Percentiles rank a stretch among this genome's conserved stretches.
Conservation (phyloP, 2,797 vertebrate genomes). For the Ispidina picta region DNA sequence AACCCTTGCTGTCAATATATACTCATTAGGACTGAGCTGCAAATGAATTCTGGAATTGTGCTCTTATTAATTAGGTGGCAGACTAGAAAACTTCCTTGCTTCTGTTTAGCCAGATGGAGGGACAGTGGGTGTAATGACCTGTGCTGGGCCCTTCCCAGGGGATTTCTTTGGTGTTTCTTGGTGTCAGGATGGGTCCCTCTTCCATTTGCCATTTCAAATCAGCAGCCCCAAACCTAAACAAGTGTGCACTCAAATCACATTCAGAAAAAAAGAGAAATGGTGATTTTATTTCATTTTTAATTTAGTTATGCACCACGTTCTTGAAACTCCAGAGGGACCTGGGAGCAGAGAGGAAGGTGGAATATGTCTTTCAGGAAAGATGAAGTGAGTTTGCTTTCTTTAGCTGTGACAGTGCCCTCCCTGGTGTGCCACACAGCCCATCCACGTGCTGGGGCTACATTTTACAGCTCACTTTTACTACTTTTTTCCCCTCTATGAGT, state of each 20-base stretch:
- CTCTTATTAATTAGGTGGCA: conserved; percentile 76
- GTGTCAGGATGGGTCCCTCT: conserved; percentile 5
- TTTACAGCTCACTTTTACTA: background rate
- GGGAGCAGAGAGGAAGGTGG: background rate
- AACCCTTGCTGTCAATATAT: conserved; percentile 72
- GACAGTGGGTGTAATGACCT: conserved; percentile 43
- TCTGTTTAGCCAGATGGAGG: conserved; percentile 61
- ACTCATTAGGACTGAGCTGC: conserved; percentile 72
- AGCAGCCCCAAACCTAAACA: conserved; percentile 35
- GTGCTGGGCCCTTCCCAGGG: conserved; percentile 43
- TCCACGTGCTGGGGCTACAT: background rate
- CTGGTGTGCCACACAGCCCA: background rate
- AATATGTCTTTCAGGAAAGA: conserved; percentile 7
- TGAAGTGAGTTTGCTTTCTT: background rate
- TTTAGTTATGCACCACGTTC: conserved; percentile 45
- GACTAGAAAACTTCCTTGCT: conserved; percentile 56
- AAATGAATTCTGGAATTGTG: conserved; percentile 76
- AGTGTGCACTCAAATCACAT: conserved; percentile 55
- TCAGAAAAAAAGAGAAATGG: conserved; percentile 19
- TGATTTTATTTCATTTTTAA: conserved; percentile 40
- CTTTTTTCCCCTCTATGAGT: background rate
- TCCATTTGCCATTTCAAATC: conserved; percentile 63
- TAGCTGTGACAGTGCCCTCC: background rate
- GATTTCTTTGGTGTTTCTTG: conserved; percentile 53
- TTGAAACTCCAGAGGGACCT: conserved; percentile 22